Conservation (phyloP, 2,797 vertebrate genomes). For the Remorina albescens region DNA sequence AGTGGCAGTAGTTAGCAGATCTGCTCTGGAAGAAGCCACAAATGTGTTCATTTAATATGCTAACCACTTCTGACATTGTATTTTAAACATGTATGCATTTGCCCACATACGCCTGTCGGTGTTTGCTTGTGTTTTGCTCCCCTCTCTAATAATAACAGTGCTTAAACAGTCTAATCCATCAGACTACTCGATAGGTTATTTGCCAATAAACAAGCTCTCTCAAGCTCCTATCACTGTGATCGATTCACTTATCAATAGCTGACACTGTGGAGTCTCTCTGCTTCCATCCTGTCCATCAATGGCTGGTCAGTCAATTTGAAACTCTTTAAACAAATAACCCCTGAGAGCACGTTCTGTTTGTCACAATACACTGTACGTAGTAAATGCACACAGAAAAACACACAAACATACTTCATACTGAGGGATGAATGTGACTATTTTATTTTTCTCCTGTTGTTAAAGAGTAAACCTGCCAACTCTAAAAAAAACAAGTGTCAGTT, state of each 20-base stretch:
- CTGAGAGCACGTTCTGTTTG: conserved; percentile 42
- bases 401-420: background rate
- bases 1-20: conserved; percentile 15
- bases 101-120: conserved; percentile 12
- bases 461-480: conserved; percentile 26
- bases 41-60: background rate
- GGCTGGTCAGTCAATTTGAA: conserved; percentile 69
- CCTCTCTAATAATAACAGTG: conserved; percentile 49
- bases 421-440: conserved; percentile 20
- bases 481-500: conserved; percentile 24
- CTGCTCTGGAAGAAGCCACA: background rate
- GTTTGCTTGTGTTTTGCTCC: conserved; percentile 30
- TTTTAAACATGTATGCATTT: conserved; percentile 1
- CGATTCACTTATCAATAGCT: conserved; percentile 70
- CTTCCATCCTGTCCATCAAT: conserved; percentile 66
- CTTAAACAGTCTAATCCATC: conserved; percentile 64
- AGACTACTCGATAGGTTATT: conserved; percentile 57
- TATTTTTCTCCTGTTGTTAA: conserved; percentile 4
- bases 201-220: conserved; percentile 70
- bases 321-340: conserved; percentile 64
- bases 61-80: conserved; percentile 1
- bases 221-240: conserved; percentile 61
- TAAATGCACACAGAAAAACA: conserved; percentile 17
- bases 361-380: background rate
- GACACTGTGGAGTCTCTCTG: conserved; percentile 61